Base-by-base conservation (phyloP, 2,797 vertebrate genomes). In the Ctenosaura bakeri region DNA sequence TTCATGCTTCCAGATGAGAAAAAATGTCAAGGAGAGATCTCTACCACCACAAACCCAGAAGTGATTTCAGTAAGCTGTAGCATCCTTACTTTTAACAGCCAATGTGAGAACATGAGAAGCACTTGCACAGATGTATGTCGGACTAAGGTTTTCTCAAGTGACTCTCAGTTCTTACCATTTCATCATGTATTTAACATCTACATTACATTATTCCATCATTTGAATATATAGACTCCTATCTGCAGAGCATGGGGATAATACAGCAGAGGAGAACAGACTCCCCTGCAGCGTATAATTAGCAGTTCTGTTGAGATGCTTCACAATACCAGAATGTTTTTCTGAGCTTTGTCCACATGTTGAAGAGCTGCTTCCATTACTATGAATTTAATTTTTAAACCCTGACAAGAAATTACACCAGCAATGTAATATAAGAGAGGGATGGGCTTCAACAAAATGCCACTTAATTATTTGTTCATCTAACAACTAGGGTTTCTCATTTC, bases 211-310 rank as follows among this genome's bases (percentile, higher is more conserved):
- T 74, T 56, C 66, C 35, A 13, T 59, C 35, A 14, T 71, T 6
- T 81, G 77, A 32, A n/a, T 71, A 2, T 62, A 14, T 26, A 0
- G 66, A 14, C 18, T 2, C 1, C 35, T 83, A n/a, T 71, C 9
- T 18, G 0, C n/a, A 0, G 0, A 0, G 50, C 12, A 0, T 24
- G 0, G 0, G 10, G 14, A 83, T 2, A 0, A 79, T 80, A 3
- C 66, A 50, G 1, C 29, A 2, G 29, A 0, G 35, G 52, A 64
- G 54, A 42, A 6, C 2, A 82, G 0, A 0, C 2, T 1, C 62
- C 29, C 64, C 52, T 7, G 42, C 0, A 0, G 50, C 89, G 10
- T 0, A 0, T 0, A 6, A 69, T 13, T 18, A 0, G 0, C 20
- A 0, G 0, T 84, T 7, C 16, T 7, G 85, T 86, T 64, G 77